Evolutionary conservation across 2,888 invertebrate genomes (phyloP), one percentile per base, ranked within the genome.

Genomic region (Aricia artaxerxes): DNA sequence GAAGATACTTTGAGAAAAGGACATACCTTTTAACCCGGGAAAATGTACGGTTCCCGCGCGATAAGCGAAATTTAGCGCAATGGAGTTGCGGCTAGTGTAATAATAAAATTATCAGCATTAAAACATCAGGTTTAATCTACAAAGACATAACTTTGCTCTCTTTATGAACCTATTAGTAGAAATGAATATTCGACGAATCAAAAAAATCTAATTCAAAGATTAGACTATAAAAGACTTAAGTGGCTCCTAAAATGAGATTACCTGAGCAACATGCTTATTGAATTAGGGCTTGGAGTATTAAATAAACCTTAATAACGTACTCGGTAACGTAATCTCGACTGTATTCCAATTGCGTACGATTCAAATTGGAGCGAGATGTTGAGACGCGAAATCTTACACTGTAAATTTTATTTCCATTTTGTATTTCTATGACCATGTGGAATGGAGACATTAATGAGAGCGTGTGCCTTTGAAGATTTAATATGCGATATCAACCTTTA

Each of bases 301-400:
- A 64, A 78, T 72, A 72, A 53, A 78, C 53, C n/a, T 72, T 69
- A 69, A 69, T 69, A 35, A 35, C 35, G 2, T 38, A 38, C 69
- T 69, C 4, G 13, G 24, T 13, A 35, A 69, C 5, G 13, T 16
- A 69, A 69, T 69, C 16, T 38, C 13, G 31, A 38, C 69, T 69
- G 5, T 69, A 69, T 38, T 38, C 35, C 5, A 69, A 69, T 13
- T 9, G 13, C 35, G 69, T 38, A 38, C 35, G 69, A 11, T 38
- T 69, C 35, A 69, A 13, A 69, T 38, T 38, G 35, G 35, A 69
- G 69, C 13, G 69, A 16, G 13, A 13, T 13, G 11, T 1, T 9
- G 13, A 11, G 16, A 38, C 69, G 35, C 35, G 69, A 69, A 69
- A 69, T 69, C 69, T 35, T 69, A 35, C 9, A 16, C 35, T 69